These are phyloP conservation scores for Polyergus mexicanus DNA, from an alignment of 1,140 invertebrate genomes.

Conservation along the genomic window DNA sequence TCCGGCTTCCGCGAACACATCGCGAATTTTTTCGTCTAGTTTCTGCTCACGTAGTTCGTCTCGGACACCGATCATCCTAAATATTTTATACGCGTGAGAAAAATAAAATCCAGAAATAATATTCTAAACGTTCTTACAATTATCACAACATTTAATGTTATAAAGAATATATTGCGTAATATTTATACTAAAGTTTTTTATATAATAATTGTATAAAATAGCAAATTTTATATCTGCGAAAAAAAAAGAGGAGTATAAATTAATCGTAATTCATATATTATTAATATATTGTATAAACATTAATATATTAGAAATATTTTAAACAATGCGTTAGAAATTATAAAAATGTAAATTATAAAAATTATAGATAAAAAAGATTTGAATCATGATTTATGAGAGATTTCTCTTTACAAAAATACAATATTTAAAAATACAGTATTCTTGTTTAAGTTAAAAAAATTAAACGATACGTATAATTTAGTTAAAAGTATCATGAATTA, in stretches of 20 bases:
- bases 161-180: neutral
- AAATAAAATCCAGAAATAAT: neutral
- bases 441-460: no score
- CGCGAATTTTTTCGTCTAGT: neutral
- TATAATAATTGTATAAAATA: neutral
- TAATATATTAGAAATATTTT: no score
- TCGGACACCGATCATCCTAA: neutral
- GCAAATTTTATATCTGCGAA: neutral
- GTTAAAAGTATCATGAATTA: no score
- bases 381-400: no score
- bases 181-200: neutral
- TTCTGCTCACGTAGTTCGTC: neutral
- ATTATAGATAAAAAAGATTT: neutral
- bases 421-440: no score
- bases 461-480: no score
- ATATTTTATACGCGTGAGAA: neutral
- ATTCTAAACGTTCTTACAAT: neutral
- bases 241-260: neutral
- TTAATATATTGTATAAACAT: no score
- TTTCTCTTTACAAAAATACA: no score
- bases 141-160: neutral
- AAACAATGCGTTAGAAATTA: neutral
- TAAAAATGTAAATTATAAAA: neutral
- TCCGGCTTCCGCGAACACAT: neutral
- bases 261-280: no score